Conservation (phyloP, 2,113 vertebrate species). For the Trochalopteron elliotii region DNA sequence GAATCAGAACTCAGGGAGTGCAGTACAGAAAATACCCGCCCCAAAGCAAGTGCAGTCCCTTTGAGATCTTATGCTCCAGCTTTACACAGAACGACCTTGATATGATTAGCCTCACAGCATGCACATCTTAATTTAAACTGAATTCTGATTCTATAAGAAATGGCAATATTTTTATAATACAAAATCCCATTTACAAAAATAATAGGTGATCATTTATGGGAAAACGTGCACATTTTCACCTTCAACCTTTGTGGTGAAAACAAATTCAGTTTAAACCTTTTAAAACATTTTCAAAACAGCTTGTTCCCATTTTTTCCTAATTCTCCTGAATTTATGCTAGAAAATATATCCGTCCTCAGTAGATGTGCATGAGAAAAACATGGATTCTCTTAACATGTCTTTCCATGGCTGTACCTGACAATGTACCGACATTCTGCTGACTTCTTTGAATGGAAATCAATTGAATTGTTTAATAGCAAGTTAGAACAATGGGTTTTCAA, state of each 20-base stretch:
- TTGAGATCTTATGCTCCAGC: not conserved
- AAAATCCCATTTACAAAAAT: not conserved
- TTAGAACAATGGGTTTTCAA: not conserved
- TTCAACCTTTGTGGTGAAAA: not conserved
- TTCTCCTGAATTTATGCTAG: not conserved
- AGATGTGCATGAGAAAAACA: not conserved
- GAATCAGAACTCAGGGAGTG: not conserved
- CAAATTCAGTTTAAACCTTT: not conserved
- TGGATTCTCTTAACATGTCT: not conserved
- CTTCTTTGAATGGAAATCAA: not conserved
- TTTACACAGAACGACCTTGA: not conserved
- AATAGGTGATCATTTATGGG: rapidly evolving
- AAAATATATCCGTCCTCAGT: not conserved
- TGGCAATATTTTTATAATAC: not conserved
- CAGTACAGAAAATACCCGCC: not conserved
- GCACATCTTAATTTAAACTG: not conserved
- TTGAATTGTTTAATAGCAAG: not conserved
- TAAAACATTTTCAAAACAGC: not conserved
- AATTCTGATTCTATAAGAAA: not conserved
- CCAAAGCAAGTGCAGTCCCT: not conserved
- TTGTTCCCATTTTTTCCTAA: not conserved
- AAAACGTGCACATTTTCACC: not conserved
- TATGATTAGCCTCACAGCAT: not conserved
- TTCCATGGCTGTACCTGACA: not conserved
- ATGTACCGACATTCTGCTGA: not conserved